Evolutionary conservation across 1,140 invertebrate species (phyloP).

Genomic region (Drosophila triauraria): DNA sequence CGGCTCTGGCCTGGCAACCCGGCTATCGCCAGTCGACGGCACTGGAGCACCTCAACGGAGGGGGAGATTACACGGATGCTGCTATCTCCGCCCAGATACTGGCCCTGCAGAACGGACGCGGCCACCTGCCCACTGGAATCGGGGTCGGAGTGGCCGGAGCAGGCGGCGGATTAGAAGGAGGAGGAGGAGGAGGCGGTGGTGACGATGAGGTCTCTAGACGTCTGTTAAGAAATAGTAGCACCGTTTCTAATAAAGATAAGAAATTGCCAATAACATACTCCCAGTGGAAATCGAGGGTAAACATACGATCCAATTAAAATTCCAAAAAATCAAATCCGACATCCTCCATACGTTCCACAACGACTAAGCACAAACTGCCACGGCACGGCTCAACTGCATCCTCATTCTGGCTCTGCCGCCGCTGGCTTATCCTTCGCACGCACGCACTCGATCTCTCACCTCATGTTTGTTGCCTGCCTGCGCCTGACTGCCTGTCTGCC

Average conservation of each 20-base stretch:
- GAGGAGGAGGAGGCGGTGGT: constrained; percentile 24
- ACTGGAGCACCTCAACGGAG: constrained; percentile 69
- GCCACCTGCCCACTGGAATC: constrained; percentile 64
- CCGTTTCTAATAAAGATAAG: constrained; percentile 84
- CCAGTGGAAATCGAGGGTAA: constrained; percentile 85
- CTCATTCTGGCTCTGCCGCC: constrained; percentile 23
- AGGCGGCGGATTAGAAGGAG: constrained; percentile 5
- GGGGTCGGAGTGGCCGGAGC: constrained; percentile 32
- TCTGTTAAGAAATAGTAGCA: constrained; percentile 83
- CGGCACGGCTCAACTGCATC: constrained; percentile 28
- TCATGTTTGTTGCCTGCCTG: constrained; percentile 30
- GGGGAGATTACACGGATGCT: constrained; percentile 68
- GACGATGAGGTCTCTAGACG: constrained; percentile 85
- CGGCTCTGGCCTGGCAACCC: constrained; percentile 63
- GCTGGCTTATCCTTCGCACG: constrained; percentile 8
- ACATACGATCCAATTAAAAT: constrained; percentile 47
- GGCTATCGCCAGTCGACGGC: constrained; percentile 78
- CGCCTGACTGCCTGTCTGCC: not conserved
- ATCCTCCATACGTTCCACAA: constrained; percentile 38
- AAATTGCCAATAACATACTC: constrained; percentile 85
- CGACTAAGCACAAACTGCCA: constrained; percentile 21
- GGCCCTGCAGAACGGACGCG: constrained; percentile 75
- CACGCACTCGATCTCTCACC: constrained; percentile 21
- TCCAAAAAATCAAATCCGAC: constrained; percentile 12
- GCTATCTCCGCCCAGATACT: constrained; percentile 72